phyloP scores from a whole-genome alignment of 2,113 vertebrate species.

The Scomber colias region DNA sequence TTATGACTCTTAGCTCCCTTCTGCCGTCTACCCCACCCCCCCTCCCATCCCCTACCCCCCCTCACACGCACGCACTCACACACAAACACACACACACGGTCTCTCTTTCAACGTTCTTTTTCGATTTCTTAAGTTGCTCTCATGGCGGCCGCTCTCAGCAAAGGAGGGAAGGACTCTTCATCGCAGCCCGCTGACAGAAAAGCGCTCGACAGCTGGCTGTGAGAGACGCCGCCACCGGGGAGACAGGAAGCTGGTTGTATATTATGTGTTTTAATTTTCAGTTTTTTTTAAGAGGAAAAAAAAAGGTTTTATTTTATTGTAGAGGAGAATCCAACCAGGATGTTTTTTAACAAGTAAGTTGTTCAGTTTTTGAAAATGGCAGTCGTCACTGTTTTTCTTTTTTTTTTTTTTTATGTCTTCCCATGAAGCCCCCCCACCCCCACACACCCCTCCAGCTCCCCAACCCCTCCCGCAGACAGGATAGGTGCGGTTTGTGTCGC shows the following conservation, averaged over 20 bases:
- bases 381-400: slow-evolving; percentile 42
- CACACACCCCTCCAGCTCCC: background rate
- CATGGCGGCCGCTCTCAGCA: slow-evolving; percentile 50
- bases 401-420: background rate
- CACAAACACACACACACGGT: background rate
- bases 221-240: slow-evolving; percentile 42
- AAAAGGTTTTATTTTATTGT: slow-evolving; percentile 81
- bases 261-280: slow-evolving; percentile 81
- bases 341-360: slow-evolving; percentile 78
- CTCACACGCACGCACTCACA: background rate
- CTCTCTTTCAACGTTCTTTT: slow-evolving; percentile 57
- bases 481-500: slow-evolving; percentile 65
- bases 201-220: slow-evolving; percentile 20
- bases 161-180: slow-evolving; percentile 70
- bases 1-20: slow-evolving; percentile 90
- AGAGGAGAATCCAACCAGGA: slow-evolving; percentile 65
- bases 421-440: slow-evolving; percentile 21
- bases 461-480: slow-evolving; percentile 32
- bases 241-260: slow-evolving; percentile 72
- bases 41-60: background rate
- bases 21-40: background rate
- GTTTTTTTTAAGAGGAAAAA: slow-evolving; percentile 41
- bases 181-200: slow-evolving; percentile 25
- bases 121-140: slow-evolving; percentile 68
- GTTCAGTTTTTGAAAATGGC: slow-evolving; percentile 60